These are phyloP conservation scores for Teleogryllus oceanicus DNA, from an alignment of 2,888 invertebrate species.

Conservation along the genomic window DNA sequence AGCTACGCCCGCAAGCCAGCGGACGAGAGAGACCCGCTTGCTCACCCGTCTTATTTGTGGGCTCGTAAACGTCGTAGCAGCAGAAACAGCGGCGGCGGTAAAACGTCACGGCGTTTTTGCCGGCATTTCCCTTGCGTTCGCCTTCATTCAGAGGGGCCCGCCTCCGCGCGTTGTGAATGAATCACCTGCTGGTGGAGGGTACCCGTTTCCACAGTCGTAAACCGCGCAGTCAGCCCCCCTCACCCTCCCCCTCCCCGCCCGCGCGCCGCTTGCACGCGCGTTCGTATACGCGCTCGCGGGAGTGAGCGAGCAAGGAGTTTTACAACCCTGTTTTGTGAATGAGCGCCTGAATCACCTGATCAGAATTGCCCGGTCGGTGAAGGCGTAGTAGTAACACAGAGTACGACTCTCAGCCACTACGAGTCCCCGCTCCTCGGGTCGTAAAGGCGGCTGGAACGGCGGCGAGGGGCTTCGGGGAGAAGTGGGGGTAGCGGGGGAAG, in stretches of 20 bases:
- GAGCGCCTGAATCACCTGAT: constrained; percentile 18
- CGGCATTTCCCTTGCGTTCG: neutral
- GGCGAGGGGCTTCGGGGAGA: neutral
- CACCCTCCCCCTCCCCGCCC: neutral
- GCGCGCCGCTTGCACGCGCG: no score
- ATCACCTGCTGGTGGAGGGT: neutral
- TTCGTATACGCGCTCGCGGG: no score
- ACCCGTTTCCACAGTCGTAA: neutral
- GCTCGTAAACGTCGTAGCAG: neutral
- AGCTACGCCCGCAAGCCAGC: no score
- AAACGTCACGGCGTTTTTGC: neutral
- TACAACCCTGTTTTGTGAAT: constrained; percentile 18
- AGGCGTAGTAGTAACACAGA: neutral
- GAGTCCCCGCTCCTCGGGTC: neutral
- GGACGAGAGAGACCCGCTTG: no score
- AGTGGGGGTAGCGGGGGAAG: neutral
- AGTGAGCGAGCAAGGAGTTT: neutral
- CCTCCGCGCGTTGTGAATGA: neutral
- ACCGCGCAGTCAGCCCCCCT: neutral
- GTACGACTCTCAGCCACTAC: neutral
- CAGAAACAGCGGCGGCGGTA: no score
- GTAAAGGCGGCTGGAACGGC: neutral
- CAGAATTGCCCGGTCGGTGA: neutral
- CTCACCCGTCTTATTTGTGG: neutral
- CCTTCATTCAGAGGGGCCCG: neutral